phyloP scores from a whole-genome alignment of 2,113 vertebrate genomes.

The Mus spicilegus region DNA sequence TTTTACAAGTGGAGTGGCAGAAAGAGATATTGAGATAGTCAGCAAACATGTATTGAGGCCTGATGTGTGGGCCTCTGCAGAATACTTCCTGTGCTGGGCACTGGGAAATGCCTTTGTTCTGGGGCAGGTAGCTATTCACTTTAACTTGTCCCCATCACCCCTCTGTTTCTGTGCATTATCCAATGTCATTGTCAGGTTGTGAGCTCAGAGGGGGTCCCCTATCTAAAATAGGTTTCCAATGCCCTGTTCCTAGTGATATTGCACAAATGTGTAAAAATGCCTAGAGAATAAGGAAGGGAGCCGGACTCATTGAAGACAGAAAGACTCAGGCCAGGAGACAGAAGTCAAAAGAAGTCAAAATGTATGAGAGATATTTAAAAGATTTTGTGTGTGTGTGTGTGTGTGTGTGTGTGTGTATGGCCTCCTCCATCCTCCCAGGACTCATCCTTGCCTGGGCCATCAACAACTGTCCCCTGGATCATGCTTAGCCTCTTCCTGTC shows the following conservation, averaged over 20 bases:
- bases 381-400: no score
- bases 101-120: not conserved
- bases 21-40: slow-evolving; percentile 34
- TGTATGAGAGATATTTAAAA: not conserved
- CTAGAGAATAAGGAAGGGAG: not conserved
- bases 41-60: slow-evolving; percentile 37
- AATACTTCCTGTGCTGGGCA: not conserved
- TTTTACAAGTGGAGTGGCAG: slow-evolving; percentile 12
- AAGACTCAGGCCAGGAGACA: not conserved
- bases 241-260: not conserved
- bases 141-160: not conserved
- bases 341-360: not conserved
- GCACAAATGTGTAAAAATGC: not conserved
- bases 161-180: not conserved
- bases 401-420: no score
- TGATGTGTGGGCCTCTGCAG: not conserved
- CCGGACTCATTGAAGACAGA: not conserved
- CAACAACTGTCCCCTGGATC: not conserved
- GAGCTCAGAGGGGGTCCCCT: not conserved
- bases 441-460: not conserved
- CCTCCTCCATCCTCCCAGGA: no score
- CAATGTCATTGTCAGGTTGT: not conserved
- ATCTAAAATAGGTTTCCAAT: not conserved
- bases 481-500: not conserved
- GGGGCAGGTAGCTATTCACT: not conserved